phyloP scores from a whole-genome alignment of 2,113 vertebrate genomes.

The Camelus bactrianus region DNA sequence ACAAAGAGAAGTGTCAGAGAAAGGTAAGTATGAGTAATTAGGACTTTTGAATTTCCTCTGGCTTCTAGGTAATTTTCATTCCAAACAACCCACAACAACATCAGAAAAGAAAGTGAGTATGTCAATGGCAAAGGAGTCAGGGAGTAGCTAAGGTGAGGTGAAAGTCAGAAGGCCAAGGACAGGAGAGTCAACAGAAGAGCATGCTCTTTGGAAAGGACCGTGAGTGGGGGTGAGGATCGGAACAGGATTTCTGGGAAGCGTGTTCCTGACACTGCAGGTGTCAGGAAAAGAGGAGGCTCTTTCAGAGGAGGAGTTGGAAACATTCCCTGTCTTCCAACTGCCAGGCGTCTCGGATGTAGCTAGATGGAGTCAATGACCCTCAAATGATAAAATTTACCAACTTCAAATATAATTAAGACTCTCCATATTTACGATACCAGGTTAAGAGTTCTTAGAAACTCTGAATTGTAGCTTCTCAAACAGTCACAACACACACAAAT shows the following conservation, averaged over 20 bases:
- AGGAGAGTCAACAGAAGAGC: neutral
- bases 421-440: neutral
- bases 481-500: neutral
- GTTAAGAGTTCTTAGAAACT: conserved; percentile 2
- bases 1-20: conserved; percentile 58
- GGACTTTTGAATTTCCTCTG: neutral
- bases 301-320: neutral
- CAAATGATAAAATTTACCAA: neutral
- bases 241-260: neutral
- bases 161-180: neutral
- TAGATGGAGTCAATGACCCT: neutral
- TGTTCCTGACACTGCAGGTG: neutral
- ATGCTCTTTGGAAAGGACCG: neutral
- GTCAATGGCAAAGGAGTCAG: neutral
- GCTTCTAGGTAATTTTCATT: neutral
- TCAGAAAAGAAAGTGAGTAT: neutral
- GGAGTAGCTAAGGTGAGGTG: neutral
- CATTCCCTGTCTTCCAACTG: neutral
- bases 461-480: neutral
- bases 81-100: neutral
- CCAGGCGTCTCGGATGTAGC: neutral
- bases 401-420: neutral
- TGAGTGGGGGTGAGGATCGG: accelerated
- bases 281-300: neutral
- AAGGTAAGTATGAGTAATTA: neutral